A percentile compares a stretch with the other conserved stretches of the same genome.
phyloP scores from a whole-genome alignment of 2,113 vertebrate genomes.

The Psephotus haematonotus region DNA sequence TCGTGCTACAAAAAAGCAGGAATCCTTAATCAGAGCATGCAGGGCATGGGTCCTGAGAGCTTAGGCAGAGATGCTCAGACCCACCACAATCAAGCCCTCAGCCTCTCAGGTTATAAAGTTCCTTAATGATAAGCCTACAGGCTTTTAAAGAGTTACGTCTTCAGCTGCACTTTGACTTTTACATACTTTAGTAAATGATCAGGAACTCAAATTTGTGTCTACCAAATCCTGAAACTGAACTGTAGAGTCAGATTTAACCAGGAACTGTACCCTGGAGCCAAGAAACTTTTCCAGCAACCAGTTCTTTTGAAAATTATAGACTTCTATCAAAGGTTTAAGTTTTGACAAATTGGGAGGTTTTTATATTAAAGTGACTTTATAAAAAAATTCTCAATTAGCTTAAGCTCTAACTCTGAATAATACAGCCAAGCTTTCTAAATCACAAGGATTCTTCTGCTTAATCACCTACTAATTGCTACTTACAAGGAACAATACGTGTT shows the following conservation, averaged over 20 bases:
- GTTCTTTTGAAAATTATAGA: not conserved
- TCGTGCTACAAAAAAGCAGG: not conserved
- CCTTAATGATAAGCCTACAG: not conserved
- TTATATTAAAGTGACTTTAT: not conserved
- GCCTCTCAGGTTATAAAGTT: not conserved
- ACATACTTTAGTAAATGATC: not conserved
- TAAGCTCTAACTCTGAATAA: not conserved
- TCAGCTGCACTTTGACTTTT: not conserved
- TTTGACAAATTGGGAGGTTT: not conserved
- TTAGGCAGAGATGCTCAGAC: rapidly evolving
- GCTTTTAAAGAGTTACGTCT: not conserved
- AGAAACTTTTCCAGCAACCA: not conserved
- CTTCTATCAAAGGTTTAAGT: not conserved
- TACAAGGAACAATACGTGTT: not conserved
- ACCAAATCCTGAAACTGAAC: not conserved
- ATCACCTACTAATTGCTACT: not conserved
- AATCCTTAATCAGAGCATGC: rapidly evolving
- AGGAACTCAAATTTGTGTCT: not conserved
- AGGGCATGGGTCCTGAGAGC: not conserved
- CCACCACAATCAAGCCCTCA: not conserved
- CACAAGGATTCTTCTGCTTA: not conserved
- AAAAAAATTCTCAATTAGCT: not conserved
- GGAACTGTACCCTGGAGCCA: not conserved
- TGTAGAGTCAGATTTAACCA: not conserved
- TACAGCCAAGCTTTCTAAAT: not conserved